Evolutionary conservation across 2,797 vertebrate species (phyloP).

Genomic region (Neopelma chrysocephalum): DNA sequence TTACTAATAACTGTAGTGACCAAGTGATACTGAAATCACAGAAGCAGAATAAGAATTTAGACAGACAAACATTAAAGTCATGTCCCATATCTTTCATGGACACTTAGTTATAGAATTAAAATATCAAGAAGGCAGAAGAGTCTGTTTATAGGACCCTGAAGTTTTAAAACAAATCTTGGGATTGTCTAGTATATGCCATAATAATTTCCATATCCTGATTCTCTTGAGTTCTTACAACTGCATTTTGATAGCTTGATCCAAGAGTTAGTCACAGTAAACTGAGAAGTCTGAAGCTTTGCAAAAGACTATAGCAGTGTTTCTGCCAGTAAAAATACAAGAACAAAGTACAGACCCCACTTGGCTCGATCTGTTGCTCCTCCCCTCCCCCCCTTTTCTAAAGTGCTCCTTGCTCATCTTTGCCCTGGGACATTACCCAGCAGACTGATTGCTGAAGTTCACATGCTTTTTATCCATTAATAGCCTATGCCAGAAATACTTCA

Average conservation of each 20-base stretch:
- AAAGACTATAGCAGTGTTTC: neutral
- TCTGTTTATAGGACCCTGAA: neutral
- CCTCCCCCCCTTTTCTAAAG: neutral
- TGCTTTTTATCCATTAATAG: conserved; percentile 57
- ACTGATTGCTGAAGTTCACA: neutral
- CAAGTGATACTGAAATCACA: neutral
- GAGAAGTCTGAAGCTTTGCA: conserved; percentile 8
- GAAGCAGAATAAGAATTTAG: neutral
- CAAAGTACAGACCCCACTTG: conserved; percentile 28
- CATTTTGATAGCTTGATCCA: conserved; percentile 29
- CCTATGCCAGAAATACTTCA: conserved; percentile 34
- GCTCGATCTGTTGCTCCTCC: neutral
- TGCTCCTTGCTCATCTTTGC: conserved; percentile 35
- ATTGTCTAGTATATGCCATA: neutral
- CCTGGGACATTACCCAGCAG: neutral
- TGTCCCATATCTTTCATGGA: neutral
- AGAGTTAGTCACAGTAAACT: conserved; percentile 3
- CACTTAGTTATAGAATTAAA: neutral
- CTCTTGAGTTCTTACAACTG: neutral
- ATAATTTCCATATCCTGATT: conserved; percentile 29
- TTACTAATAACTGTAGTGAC: neutral
- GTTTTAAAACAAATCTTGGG: conserved; percentile 32
- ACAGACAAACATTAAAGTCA: neutral
- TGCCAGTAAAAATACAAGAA: conserved; percentile 47
- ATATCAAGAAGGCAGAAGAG: neutral